These are phyloP conservation scores for Cosmia trapezina DNA, from an alignment of 2,888 invertebrate genomes.

Conservation along the genomic window DNA sequence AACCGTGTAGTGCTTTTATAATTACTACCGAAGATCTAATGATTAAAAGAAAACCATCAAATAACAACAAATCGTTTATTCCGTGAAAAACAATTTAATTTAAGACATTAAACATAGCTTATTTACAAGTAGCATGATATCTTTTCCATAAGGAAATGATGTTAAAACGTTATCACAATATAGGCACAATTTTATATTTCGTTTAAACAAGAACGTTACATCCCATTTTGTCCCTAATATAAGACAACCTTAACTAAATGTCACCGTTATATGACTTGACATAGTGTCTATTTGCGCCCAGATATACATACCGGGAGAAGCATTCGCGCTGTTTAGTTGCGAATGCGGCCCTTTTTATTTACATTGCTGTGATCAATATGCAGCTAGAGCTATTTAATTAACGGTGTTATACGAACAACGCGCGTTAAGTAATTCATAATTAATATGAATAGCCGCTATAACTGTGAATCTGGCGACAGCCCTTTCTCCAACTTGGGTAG, in stretches of 20 bases:
- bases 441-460: constrained; percentile 1
- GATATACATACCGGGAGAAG: neutral
- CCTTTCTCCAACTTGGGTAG: neutral
- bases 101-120: constrained; percentile 46
- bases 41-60: constrained; percentile 15
- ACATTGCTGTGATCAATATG: neutral
- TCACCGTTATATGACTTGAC: constrained; percentile 12
- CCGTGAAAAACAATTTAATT: constrained; percentile 48
- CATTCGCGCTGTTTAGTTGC: neutral
- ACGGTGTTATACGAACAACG: neutral
- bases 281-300: constrained; percentile 7
- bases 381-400: neutral
- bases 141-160: constrained; percentile 39
- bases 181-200: constrained; percentile 51
- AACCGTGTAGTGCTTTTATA: neutral
- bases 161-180: constrained; percentile 56
- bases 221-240: constrained; percentile 27
- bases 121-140: constrained; percentile 57
- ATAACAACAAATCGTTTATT: constrained; percentile 60
- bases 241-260: constrained; percentile 33
- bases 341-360: neutral
- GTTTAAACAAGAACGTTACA: constrained; percentile 4
- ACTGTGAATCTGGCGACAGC: constrained; percentile 8
- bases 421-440: constrained; percentile 13
- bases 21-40: neutral